phyloP scores from a whole-genome alignment of 2,797 vertebrate genomes.

The Microchirus variegatus region DNA sequence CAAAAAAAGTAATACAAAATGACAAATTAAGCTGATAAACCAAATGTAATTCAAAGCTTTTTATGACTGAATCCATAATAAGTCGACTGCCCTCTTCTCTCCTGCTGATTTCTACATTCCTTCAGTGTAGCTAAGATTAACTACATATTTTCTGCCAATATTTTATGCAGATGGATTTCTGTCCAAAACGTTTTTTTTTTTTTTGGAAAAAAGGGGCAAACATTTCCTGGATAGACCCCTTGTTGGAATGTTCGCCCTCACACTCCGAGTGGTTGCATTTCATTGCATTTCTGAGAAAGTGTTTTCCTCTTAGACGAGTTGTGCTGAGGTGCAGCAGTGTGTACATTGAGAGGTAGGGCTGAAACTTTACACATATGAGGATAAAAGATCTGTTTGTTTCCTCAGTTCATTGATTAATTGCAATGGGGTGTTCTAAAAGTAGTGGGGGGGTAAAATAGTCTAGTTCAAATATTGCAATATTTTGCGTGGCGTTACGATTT shows the following conservation, averaged over 20 bases:
- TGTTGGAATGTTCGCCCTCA: constrained; percentile 26
- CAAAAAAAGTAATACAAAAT: neutral
- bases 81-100: neutral
- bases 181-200: constrained; percentile 19
- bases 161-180: constrained; percentile 15
- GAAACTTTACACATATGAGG: neutral
- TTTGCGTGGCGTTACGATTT: too few species aligned
- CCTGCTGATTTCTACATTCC: neutral
- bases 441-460: too few species aligned
- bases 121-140: constrained; percentile 1
- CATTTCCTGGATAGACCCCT: constrained; percentile 38
- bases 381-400: too few species aligned
- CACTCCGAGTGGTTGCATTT: constrained; percentile 23
- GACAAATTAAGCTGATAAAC: neutral
- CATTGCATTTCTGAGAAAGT: constrained; percentile 34
- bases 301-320: constrained; percentile 10
- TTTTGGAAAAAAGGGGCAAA: too few species aligned
- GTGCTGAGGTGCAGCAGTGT: constrained; percentile 13
- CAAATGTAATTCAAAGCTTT: neutral
- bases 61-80: neutral
- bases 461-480: too few species aligned
- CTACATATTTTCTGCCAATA: constrained; percentile 1
- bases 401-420: too few species aligned
- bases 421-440: too few species aligned
- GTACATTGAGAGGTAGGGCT: neutral